Evolutionary conservation across 2,797 vertebrate species (phyloP).

Genomic region (Enteromius fasciolatus): DNA sequence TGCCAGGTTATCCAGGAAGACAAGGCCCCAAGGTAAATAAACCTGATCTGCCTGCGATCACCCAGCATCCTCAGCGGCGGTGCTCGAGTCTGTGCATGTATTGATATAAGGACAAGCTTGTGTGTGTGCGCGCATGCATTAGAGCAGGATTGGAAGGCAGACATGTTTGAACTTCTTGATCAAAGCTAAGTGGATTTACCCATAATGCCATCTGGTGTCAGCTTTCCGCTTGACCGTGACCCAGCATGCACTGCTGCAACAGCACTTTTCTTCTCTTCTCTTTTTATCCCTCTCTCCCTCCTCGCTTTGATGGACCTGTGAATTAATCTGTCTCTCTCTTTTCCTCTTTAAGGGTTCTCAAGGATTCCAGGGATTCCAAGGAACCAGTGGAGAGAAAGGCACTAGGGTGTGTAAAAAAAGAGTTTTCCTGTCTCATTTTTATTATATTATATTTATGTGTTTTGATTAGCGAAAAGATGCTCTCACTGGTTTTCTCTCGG

Average conservation of each 20-base stretch:
- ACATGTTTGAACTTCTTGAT: conserved; percentile 74
- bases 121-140: conserved; percentile 43
- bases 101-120: conserved; percentile 21
- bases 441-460: neutral
- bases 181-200: conserved; percentile 71
- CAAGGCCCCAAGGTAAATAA: conserved; percentile 92
- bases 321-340: conserved; percentile 49
- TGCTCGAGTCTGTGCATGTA: conserved; percentile 20
- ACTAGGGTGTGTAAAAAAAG: conserved; percentile 83
- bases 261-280: conserved; percentile 58
- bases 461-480: neutral
- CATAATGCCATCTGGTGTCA: conserved; percentile 69
- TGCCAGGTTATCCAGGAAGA: conserved; percentile 96
- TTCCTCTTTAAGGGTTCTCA: conserved; percentile 85
- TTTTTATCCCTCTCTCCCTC: conserved; percentile 51
- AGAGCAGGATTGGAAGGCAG: conserved; percentile 49
- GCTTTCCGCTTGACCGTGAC: conserved; percentile 46
- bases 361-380: conserved; percentile 97
- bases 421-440: neutral
- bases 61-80: conserved; percentile 12
- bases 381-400: conserved; percentile 96
- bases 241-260: conserved; percentile 54
- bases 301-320: conserved; percentile 60
- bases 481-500: neutral
- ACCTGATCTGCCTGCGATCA: neutral